Percentiles rank a stretch among this genome's conserved stretches.
phyloP scores from a whole-genome alignment of 2,113 vertebrate genomes.

The Thalassoma bifasciatum region DNA sequence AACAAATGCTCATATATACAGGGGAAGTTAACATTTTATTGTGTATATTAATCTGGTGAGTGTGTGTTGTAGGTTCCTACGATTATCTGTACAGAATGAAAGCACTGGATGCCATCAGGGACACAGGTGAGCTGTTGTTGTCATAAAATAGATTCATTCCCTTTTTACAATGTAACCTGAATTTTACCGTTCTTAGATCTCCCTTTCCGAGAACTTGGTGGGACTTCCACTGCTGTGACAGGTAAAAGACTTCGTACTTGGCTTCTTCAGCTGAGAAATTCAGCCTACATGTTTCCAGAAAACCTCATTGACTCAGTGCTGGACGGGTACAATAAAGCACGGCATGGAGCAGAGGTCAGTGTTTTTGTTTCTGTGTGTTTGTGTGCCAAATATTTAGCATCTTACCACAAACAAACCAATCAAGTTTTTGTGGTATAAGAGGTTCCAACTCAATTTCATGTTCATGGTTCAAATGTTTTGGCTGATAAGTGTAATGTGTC shows the following conservation, averaged over 20 bases:
- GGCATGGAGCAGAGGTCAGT: constrained; percentile 90
- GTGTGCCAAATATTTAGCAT: neutral
- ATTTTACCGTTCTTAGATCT: constrained; percentile 83
- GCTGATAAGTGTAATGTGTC: neutral
- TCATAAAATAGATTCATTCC: neutral
- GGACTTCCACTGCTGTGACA: constrained; percentile 86
- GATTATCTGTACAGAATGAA: constrained; percentile 96
- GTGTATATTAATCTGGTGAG: constrained; percentile 1
- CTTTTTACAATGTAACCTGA: neutral
- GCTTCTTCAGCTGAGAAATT: constrained; percentile 89
- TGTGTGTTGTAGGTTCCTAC: constrained; percentile 83
- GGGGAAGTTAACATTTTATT: neutral
- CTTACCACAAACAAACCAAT: neutral
- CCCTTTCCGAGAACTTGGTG: constrained; percentile 85
- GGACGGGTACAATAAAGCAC: constrained; percentile 92
- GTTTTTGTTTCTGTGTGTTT: neutral
- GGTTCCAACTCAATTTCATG: neutral
- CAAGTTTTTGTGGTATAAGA: neutral
- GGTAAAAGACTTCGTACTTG: constrained; percentile 91
- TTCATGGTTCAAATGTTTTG: neutral
- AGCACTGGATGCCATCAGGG: constrained; percentile 92
- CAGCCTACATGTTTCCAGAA: constrained; percentile 84
- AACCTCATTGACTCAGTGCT: constrained; percentile 88
- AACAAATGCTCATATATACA: neutral
- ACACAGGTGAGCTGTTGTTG: constrained; percentile 82